A percentile compares a stretch with the other conserved stretches of the same genome.
Conservation (phyloP, 2,888 invertebrate genomes). For the Leucoptera coffeella region DNA sequence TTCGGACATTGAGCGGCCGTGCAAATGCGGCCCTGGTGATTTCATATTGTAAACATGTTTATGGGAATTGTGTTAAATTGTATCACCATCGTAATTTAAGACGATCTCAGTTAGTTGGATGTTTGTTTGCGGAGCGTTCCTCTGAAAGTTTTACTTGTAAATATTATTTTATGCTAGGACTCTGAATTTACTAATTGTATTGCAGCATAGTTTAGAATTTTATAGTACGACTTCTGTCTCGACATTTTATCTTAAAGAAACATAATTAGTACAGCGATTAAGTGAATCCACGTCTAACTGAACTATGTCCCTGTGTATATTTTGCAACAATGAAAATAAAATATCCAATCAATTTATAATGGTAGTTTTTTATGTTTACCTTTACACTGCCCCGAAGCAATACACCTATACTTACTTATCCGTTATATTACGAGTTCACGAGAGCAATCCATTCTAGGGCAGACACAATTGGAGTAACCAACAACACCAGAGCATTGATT, state of each 20-base stretch:
- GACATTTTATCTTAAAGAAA: constrained; percentile 16
- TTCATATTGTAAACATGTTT: neutral
- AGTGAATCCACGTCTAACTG: constrained; percentile 30
- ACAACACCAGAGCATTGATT: too few species aligned
- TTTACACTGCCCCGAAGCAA: too few species aligned
- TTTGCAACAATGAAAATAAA: constrained; percentile 51
- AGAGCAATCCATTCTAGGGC: too few species aligned
- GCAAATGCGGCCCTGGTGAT: constrained; percentile 23
- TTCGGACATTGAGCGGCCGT: constrained; percentile 29
- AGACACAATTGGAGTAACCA: too few species aligned
- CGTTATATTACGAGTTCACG: too few species aligned
- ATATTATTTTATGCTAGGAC: constrained; percentile 41
- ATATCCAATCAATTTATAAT: constrained; percentile 41
- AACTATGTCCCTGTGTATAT: constrained; percentile 49
- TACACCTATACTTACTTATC: too few species aligned
- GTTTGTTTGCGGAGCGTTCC: constrained; percentile 54
- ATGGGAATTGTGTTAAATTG: constrained; percentile 26
- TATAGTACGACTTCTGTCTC: neutral
- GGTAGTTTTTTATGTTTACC: too few species aligned
- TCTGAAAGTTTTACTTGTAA: constrained; percentile 54
- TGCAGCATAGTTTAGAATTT: constrained; percentile 12
- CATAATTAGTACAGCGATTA: constrained; percentile 40
- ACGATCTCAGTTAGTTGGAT: constrained; percentile 54
- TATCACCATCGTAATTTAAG: constrained; percentile 52
- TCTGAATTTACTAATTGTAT: constrained; percentile 45